phyloP scores from a whole-genome alignment of 2,113 vertebrate species.

The Eleginops maclovinus region DNA sequence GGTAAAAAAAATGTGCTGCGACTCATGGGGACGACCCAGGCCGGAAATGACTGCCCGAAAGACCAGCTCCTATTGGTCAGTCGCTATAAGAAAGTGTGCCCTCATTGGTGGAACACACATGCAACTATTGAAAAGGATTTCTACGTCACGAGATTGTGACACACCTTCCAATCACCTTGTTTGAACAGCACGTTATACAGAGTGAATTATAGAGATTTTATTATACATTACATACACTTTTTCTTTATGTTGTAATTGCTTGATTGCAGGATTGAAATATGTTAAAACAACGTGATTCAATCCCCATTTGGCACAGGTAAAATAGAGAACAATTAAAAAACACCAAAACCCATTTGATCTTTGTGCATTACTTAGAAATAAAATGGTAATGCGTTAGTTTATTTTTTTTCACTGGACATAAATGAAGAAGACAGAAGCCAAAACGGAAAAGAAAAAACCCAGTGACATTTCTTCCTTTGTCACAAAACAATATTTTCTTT shows the following conservation, averaged over 20 bases:
- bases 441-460: slow-evolving; percentile 44
- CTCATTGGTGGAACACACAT: slow-evolving; percentile 61
- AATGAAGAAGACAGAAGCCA: slow-evolving; percentile 78
- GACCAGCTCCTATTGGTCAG: slow-evolving; percentile 58
- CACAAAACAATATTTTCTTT: slow-evolving; percentile 73
- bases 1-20: background rate
- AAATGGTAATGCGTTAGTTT: slow-evolving; percentile 80
- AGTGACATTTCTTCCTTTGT: slow-evolving; percentile 52
- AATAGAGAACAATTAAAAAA: background rate
- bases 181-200: background rate
- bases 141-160: background rate
- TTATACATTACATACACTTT: background rate
- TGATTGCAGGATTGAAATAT: background rate
- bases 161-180: background rate
- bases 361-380: slow-evolving; percentile 61
- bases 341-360: background rate
- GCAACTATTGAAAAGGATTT: slow-evolving; percentile 13
- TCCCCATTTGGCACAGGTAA: background rate
- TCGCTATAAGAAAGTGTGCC: background rate
- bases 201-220: background rate
- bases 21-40: background rate
- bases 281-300: background rate
- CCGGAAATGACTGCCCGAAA: slow-evolving; percentile 35
- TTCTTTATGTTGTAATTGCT: background rate
- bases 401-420: slow-evolving; percentile 89